Base-by-base conservation (phyloP, 2,113 vertebrate genomes). In the Chlorocebus sabaeus region DNA sequence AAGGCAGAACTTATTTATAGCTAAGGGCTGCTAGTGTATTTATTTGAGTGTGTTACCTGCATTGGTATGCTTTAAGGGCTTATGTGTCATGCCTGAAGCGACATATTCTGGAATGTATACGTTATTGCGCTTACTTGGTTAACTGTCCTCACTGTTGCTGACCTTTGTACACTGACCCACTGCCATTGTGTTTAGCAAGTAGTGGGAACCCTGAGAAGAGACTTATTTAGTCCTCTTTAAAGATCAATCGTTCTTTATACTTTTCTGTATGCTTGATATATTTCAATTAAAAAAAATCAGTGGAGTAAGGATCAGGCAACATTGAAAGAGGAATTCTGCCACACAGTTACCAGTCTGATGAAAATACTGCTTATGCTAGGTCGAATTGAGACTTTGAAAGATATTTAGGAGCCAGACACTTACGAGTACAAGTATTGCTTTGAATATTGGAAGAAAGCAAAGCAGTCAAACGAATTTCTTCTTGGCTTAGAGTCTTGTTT, bases 401-500 rank as follows among this genome's bases (percentile, higher is more conserved):
- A 73, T 55, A 67, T 67, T 90, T 91, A 83, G 61, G 72, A 90
- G 67, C 78, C 88, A 97, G 93, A 83, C 45, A 20, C n/a, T 97
- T 79, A n/a, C 3, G 82, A 95, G 78, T 89, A 61, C 73, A 43
- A 23, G 25, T 43, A 68, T 87, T 82, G 50, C 72, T 89, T 86
- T 93, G 84, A 83, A 82, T 96, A 87, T 89, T 92, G 83, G 48
- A 75, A 97, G 68, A 48, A 59, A 61, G 61, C 59, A 93, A 95
- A 96, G 96, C 86, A 83, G 92, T 93, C 32, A 14, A 27, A 91
- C 55, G 1, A 82, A 92, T 98, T 98, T 52, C 55, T 87, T 92
- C 67, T 92, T 95, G 90, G 82, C 86, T 64, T 35, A 5, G 40
- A 93, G 75, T 80, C 55, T 43, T 95, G 92, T 93, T 98, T 96